These are phyloP conservation scores for Megalops atlanticus DNA, from an alignment of 2,113 vertebrate genomes.

Conservation along the genomic window DNA sequence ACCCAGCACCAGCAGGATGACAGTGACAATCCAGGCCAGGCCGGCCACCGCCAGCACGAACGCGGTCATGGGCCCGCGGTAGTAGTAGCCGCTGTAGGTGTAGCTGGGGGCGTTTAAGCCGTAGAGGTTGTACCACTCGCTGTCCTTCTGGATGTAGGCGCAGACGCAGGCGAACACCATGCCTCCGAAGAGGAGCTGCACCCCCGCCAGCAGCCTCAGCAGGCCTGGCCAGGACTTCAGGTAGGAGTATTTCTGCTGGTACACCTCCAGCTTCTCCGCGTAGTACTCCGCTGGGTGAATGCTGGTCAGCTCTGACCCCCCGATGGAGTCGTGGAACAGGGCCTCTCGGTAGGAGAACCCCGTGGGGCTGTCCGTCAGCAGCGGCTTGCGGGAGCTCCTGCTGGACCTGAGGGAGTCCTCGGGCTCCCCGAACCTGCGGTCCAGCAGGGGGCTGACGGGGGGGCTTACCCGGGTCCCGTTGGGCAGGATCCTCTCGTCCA, in stretches of 20 bases:
- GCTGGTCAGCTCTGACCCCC: slow-evolving; percentile 60
- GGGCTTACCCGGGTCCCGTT: slow-evolving; percentile 62
- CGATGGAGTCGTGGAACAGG: slow-evolving; percentile 32
- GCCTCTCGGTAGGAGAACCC: slow-evolving; percentile 18
- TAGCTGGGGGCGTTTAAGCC: slow-evolving; percentile 40
- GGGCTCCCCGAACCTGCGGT: slow-evolving; percentile 33
- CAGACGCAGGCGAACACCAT: slow-evolving; percentile 74
- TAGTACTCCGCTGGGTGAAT: slow-evolving; percentile 68
- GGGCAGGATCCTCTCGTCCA: slow-evolving; percentile 47
- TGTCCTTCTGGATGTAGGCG: slow-evolving; percentile 75
- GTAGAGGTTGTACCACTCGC: slow-evolving; percentile 69
- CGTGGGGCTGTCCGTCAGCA: slow-evolving; percentile 38
- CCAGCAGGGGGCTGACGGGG: slow-evolving; percentile 60
- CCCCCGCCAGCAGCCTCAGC: slow-evolving; percentile 63
- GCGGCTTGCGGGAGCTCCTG: slow-evolving; percentile 45
- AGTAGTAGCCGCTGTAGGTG: slow-evolving; percentile 61
- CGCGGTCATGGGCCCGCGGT: slow-evolving; percentile 73
- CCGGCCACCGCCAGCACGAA: slow-evolving; percentile 69
- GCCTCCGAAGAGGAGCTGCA: slow-evolving; percentile 75
- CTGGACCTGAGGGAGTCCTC: slow-evolving; percentile 37
- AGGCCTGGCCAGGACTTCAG: slow-evolving; percentile 72
- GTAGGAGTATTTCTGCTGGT: slow-evolving; percentile 64
- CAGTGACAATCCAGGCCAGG: slow-evolving; percentile 67
- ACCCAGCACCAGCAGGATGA: slow-evolving; percentile 65
- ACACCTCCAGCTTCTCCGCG: slow-evolving; percentile 64